phyloP scores from a whole-genome alignment of 2,797 vertebrate species.

The Channa striata region DNA sequence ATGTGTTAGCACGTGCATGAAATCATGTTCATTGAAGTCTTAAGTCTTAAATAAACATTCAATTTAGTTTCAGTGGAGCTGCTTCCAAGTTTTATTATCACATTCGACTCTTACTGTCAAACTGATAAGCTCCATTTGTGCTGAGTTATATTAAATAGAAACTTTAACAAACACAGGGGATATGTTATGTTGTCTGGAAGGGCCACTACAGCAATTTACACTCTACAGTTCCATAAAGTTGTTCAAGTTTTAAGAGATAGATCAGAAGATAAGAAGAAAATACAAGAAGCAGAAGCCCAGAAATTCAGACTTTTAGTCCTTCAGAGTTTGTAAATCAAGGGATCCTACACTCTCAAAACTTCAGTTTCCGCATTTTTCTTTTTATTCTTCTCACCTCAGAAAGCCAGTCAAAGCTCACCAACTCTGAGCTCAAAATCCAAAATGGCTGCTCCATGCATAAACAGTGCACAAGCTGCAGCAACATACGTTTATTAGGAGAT shows the following conservation, averaged over 20 bases:
- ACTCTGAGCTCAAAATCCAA: background rate
- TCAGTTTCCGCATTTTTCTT: too few species aligned
- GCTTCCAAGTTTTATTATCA: conserved; percentile 23
- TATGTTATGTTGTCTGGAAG: background rate
- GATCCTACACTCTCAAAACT: background rate
- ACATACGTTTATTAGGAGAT: too few species aligned
- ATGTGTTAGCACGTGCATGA: conserved; percentile 27
- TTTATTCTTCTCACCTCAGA: too few species aligned
- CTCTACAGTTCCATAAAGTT: background rate
- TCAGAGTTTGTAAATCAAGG: background rate
- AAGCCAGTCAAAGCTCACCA: too few species aligned
- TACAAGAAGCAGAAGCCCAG: background rate
- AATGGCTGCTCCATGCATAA: too few species aligned
- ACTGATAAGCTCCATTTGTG: background rate
- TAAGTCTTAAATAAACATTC: conserved; percentile 42
- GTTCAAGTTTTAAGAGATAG: background rate
- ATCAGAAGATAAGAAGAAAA: background rate
- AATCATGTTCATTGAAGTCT: conserved; percentile 45
- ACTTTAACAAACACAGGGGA: background rate
- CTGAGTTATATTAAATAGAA: background rate
- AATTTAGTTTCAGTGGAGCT: conserved; percentile 18
- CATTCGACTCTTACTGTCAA: conserved; percentile 18
- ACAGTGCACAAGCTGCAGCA: too few species aligned
- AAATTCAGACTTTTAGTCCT: background rate
- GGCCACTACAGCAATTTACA: background rate